Evolutionary conservation across 1,140 invertebrate genomes (phyloP), one percentile per base, ranked within the genome.

Genomic region (Streblospio benedicti): DNA sequence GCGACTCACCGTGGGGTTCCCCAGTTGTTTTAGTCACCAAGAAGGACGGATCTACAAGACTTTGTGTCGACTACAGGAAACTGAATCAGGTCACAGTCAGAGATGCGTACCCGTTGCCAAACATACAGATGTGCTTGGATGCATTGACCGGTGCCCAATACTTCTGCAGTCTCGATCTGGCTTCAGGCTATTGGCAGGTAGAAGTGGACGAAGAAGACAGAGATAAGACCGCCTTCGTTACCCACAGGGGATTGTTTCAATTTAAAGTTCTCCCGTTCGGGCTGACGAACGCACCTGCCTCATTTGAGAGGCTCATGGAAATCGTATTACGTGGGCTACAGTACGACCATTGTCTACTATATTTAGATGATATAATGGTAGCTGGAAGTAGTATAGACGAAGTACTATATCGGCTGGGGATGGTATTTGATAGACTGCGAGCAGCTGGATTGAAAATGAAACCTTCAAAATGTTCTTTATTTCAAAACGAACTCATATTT

Each of bases 101-200:
- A 25, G 65, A 67, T 23, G 62, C 62, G 1, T 69, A 67, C 33
- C 63, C 65, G 1, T 59, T 71, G 14, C 69, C 69, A 1, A 51
- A 65, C 18, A 67, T 71, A 38, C 70, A 71, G 47, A 70, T 72
- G 45, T 64, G 66, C 0, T 43, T 74, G 9, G 51, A 59, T 5
- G 44, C 58, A 14, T 51, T 68, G 43, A 60, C 56, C 28, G 53
- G 62, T 6, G 28, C 63, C 6, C 60, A 58, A 35, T 67, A 58
- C 16, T 71, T 65, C 41, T 67, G 59, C 3, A 55, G 30, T 6
- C 12, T 69, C 6, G 68, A 71, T 44, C 45, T 71, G 25, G 61
- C 52, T 31, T 41, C 14, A 9, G 73, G 74, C 5, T 74, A 66
- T 50, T 76, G 75, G 75, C 79, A 80, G 57, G 64, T 81, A 2